These are phyloP conservation scores for Emydocephalus ijimae DNA, from an alignment of 2,113 vertebrate genomes.

Conservation along the genomic window DNA sequence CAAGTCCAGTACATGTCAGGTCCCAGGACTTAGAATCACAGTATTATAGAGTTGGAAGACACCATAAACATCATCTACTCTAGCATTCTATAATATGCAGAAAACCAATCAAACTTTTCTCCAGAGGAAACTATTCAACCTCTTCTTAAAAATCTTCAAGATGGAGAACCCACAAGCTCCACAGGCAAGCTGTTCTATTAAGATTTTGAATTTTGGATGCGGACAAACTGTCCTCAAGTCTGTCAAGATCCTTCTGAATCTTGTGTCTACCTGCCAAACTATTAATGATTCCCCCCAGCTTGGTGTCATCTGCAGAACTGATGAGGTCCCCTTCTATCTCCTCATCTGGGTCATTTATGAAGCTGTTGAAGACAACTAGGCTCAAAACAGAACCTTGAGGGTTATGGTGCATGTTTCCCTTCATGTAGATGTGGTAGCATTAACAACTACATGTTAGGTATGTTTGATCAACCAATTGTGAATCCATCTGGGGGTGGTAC, in stretches of 20 bases:
- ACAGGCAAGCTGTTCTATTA: background rate
- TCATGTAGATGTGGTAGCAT: background rate
- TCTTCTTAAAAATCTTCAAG: background rate
- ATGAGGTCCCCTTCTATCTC: background rate
- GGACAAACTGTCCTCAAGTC: background rate
- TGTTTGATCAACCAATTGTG: background rate
- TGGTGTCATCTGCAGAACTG: background rate
- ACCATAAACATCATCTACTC: background rate
- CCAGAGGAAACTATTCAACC: background rate
- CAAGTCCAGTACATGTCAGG: background rate
- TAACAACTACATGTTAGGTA: background rate
- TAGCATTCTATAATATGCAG: background rate
- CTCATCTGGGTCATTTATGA: background rate
- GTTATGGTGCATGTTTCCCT: background rate
- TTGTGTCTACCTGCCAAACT: background rate
- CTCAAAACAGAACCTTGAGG: background rate
- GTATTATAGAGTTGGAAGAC: background rate
- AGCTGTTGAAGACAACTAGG: background rate
- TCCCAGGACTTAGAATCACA: background rate
- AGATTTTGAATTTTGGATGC: background rate
- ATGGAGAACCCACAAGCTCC: background rate
- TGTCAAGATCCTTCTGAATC: background rate
- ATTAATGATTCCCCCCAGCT: background rate
- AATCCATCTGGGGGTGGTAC: background rate
- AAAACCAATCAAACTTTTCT: background rate